Percentiles rank a stretch among this genome's conserved stretches.
phyloP scores from a whole-genome alignment of 2,797 vertebrate genomes.

The Vultur gryphus region DNA sequence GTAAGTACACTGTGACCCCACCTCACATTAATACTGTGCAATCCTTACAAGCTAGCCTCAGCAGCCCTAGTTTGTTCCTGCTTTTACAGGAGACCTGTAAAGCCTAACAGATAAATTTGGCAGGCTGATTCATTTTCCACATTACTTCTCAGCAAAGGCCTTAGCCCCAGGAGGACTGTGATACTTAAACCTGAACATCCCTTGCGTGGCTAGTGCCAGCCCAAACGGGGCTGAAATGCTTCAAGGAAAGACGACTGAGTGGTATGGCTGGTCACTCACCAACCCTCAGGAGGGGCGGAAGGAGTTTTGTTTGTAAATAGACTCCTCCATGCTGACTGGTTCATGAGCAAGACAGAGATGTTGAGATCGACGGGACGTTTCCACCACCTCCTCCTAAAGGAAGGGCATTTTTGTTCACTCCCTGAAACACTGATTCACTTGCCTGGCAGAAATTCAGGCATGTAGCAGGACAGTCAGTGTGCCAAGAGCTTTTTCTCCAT shows the following conservation, averaged over 20 bases:
- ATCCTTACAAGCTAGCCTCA: not conserved
- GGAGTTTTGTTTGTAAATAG: not conserved
- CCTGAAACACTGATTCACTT: constrained; percentile 26
- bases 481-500: not conserved
- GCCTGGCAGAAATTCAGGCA: constrained; percentile 9
- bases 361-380: not conserved
- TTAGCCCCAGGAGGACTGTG: not conserved
- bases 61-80: not conserved
- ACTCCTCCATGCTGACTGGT: not conserved
- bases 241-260: not conserved
- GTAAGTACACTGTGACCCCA: not conserved
- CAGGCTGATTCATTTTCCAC: not conserved
- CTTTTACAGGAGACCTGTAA: not conserved
- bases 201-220: not conserved
- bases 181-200: too few relatives aligned
- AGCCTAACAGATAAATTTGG: not conserved
- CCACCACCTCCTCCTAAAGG: not conserved
- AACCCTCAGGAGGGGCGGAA: not conserved
- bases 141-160: not conserved
- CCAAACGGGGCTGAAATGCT: not conserved
- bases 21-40: not conserved
- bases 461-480: not conserved
- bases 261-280: not conserved
- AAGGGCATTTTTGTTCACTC: constrained; percentile 32
- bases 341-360: not conserved